Conservation (phyloP, 2,113 vertebrate genomes). For the Nyctereutes procyonoides region DNA sequence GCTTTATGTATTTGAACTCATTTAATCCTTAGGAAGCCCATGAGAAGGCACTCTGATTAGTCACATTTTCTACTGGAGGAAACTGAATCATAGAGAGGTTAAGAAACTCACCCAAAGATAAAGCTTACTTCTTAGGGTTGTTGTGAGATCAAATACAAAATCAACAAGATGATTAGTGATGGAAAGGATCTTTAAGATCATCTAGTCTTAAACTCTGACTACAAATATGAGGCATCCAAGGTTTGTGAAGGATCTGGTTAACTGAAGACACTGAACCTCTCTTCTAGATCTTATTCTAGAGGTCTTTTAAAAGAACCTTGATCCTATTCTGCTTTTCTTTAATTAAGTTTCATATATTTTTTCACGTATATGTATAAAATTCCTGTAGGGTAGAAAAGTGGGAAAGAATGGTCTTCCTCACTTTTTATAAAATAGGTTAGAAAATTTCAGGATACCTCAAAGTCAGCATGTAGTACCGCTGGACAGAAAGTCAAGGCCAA, state of each 20-base stretch:
- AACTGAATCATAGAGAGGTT: background rate
- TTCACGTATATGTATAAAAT: background rate
- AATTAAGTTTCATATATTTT: conserved; percentile 20
- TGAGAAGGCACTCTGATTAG: background rate
- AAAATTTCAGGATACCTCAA: background rate
- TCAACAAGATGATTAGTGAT: background rate
- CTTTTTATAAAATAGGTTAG: conserved; percentile 11
- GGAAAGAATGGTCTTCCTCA: background rate
- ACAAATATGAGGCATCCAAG: background rate
- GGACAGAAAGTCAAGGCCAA: background rate
- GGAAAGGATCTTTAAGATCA: background rate
- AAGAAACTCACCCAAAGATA: background rate
- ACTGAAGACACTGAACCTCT: background rate
- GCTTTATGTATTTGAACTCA: background rate
- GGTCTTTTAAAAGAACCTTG: background rate
- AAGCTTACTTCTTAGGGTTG: background rate
- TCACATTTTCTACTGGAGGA: conserved; percentile 4
- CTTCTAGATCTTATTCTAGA: background rate
- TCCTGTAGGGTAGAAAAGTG: background rate
- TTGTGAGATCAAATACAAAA: conserved; percentile 47
- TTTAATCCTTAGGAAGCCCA: background rate
- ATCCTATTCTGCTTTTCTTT: conserved; percentile 9
- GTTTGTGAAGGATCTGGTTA: background rate
- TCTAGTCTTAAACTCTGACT: background rate
- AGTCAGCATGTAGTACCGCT: background rate